A percentile compares a stretch with the other conserved stretches of the same genome.
Evolutionary conservation across 2,113 vertebrate species (phyloP).

Genomic region (Scytalopus superciliaris): DNA sequence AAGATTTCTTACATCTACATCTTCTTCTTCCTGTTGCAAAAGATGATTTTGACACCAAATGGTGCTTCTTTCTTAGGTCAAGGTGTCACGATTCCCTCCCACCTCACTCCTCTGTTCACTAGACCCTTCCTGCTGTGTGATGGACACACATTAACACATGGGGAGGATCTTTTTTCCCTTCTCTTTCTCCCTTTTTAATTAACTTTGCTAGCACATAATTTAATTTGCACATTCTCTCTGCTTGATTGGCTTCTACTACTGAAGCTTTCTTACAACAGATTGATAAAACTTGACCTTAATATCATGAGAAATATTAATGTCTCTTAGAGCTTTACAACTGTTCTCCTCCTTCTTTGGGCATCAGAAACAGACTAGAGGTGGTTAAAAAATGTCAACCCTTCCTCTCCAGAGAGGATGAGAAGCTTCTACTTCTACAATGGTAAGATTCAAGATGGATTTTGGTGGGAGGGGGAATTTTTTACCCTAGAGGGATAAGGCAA

Average conservation of each 20-base stretch:
- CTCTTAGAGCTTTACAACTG: rapidly evolving
- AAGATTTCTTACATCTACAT: neutral
- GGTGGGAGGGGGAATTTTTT: rapidly evolving
- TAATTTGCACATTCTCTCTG: neutral
- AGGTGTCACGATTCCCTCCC: neutral
- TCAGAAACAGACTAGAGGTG: neutral
- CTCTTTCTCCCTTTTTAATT: neutral
- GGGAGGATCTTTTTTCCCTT: neutral
- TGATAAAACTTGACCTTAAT: neutral
- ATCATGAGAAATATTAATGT: neutral
- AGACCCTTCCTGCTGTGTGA: neutral
- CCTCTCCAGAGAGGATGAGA: neutral
- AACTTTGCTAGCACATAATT: neutral
- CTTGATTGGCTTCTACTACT: neutral
- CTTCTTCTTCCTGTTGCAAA: neutral
- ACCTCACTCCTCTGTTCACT: neutral
- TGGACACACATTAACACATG: neutral
- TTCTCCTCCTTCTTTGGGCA: neutral
- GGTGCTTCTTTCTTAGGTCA: neutral
- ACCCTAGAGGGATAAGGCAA: neutral
- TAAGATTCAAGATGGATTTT: neutral
- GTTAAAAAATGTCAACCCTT: neutral
- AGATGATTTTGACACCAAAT: neutral
- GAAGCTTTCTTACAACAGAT: neutral
- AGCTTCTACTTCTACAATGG: rapidly evolving